Evolutionary conservation across 2,888 invertebrate genomes (phyloP).

Genomic region (Phortica okadai): DNA sequence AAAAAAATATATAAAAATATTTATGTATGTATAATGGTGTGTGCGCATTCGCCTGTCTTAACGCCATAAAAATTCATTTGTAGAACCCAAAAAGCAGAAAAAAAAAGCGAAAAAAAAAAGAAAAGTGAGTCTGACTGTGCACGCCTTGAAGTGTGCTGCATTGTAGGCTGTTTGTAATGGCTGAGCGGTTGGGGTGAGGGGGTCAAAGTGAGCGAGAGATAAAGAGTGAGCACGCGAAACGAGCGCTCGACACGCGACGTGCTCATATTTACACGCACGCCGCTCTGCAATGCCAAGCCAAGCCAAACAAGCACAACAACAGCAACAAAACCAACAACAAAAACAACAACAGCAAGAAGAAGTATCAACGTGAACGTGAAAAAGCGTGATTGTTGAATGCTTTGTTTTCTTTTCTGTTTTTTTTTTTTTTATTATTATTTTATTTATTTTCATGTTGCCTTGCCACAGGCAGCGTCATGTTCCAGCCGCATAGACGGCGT

Average conservation of each 20-base stretch:
- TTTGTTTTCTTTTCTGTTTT: slow-evolving; percentile 52
- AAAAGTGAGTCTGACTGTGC: slow-evolving; percentile 32
- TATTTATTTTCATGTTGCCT: not conserved
- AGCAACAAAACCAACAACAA: slow-evolving; percentile 31
- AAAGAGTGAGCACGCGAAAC: slow-evolving; percentile 56
- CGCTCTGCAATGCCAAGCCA: slow-evolving; percentile 10
- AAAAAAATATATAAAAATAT: slow-evolving; percentile 18
- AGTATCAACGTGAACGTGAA: not conserved
- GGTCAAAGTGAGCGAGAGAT: slow-evolving; percentile 9
- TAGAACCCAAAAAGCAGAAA: slow-evolving; percentile 9
- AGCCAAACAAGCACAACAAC: slow-evolving; percentile 30
- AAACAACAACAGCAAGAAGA: slow-evolving; percentile 39
- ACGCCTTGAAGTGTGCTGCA: slow-evolving; percentile 20
- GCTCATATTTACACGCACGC: slow-evolving; percentile 71
- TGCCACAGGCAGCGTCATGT: not conserved
- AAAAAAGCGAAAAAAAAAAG: slow-evolving; percentile 43
- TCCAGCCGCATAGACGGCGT: not conserved
- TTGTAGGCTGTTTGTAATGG: slow-evolving; percentile 26
- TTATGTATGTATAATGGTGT: slow-evolving; percentile 13
- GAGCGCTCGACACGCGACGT: slow-evolving; percentile 71
- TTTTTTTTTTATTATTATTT: not conserved
- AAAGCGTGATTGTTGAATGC: slow-evolving; percentile 51
- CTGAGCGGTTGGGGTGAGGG: slow-evolving; percentile 28
- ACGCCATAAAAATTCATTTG: slow-evolving; percentile 44
- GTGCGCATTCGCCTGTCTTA: slow-evolving; percentile 46